Percentiles rank a stretch among this genome's conserved stretches.
phyloP scores from a whole-genome alignment of 1,140 invertebrate genomes.

The Bombus ignitus region DNA sequence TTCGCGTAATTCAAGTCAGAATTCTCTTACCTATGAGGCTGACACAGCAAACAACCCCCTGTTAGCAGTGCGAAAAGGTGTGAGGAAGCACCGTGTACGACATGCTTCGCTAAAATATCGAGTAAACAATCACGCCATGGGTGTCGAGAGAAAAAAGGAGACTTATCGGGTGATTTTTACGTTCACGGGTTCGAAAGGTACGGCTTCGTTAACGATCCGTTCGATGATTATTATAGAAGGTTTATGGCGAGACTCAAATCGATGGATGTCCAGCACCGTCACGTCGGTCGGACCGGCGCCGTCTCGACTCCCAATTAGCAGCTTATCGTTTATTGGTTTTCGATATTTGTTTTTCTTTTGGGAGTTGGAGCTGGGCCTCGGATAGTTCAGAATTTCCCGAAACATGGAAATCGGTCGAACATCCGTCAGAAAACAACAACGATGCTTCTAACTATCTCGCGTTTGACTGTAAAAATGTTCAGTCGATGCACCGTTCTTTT shows the following conservation, averaged over 20 bases:
- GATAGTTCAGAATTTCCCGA: conserved; percentile 41
- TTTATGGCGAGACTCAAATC: conserved; percentile 67
- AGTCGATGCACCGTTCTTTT: no score
- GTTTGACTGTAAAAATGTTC: conserved; percentile 11
- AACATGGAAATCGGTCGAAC: conserved; percentile 53
- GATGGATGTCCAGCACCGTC: conserved; percentile 57
- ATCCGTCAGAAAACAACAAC: neutral
- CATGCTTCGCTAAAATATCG: conserved; percentile 32
- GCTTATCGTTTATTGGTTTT: conserved; percentile 81
- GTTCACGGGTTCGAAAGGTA: conserved; percentile 21
- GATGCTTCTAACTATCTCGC: conserved; percentile 16
- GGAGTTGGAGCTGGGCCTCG: conserved; percentile 45
- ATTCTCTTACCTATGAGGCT: neutral
- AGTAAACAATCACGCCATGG: conserved; percentile 45
- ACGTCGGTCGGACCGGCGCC: conserved; percentile 65
- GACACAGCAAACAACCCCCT: neutral
- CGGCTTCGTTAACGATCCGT: conserved; percentile 52
- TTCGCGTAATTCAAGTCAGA: neutral
- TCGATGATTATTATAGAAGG: conserved; percentile 66
- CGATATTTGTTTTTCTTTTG: conserved; percentile 76
- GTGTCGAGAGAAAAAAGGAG: conserved; percentile 37
- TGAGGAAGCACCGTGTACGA: conserved; percentile 1
- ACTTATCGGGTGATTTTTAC: conserved; percentile 42
- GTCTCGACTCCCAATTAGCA: conserved; percentile 81
- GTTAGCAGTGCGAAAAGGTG: neutral